Evolutionary conservation across 1,140 invertebrate genomes (phyloP).

Genomic region (Aphelinus atriplicis): DNA sequence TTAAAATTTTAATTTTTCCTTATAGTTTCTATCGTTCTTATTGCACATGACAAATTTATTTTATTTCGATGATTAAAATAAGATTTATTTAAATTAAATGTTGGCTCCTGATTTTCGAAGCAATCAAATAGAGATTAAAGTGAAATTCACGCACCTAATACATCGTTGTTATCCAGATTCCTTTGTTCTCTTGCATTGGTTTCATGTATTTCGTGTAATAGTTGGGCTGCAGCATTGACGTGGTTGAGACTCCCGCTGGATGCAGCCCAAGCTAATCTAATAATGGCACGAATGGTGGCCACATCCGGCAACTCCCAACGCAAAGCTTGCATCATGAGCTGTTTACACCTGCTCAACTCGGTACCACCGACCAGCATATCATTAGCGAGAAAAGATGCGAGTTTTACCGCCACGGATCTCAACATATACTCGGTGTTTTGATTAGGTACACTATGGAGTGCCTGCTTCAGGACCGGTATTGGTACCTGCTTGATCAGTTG

Average conservation of each 20-base stretch:
- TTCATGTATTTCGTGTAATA: slow-evolving; percentile 70
- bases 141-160: slow-evolving; percentile 52
- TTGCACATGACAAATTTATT: too few relatives aligned
- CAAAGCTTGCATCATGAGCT: slow-evolving; percentile 68
- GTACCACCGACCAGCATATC: slow-evolving; percentile 63
- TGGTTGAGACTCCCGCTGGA: slow-evolving; percentile 77
- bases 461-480: slow-evolving; percentile 75
- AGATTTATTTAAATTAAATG: too few relatives aligned
- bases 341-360: slow-evolving; percentile 65
- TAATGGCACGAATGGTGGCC: slow-evolving; percentile 75
- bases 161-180: slow-evolving; percentile 67
- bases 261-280: slow-evolving; percentile 82
- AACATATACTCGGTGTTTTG: slow-evolving; percentile 76
- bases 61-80: too few relatives aligned
- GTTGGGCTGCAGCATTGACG: slow-evolving; percentile 73
- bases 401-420: slow-evolving; percentile 77
- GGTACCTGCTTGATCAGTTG: slow-evolving; percentile 59
- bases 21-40: too few relatives aligned
- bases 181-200: slow-evolving; percentile 64
- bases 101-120: too few relatives aligned
- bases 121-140: too few relatives aligned
- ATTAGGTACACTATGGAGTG: slow-evolving; percentile 76
- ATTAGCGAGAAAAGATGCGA: slow-evolving; percentile 79
- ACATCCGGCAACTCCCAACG: slow-evolving; percentile 75
- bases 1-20: too few relatives aligned